phyloP scores from a whole-genome alignment of 1,140 invertebrate species.

The Limonius californicus region DNA sequence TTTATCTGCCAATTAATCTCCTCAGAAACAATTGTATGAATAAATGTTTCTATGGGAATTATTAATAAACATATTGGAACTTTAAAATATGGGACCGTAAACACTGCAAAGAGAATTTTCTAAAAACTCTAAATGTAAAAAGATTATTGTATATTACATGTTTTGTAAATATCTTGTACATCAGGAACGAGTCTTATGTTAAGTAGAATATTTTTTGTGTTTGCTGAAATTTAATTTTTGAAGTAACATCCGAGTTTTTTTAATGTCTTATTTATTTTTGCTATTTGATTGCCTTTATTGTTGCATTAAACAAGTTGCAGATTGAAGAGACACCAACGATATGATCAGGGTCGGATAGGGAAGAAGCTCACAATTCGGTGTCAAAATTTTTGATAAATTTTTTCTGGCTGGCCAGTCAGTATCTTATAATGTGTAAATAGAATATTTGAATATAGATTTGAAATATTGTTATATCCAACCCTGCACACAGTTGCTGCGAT shows the following conservation, averaged over 20 bases:
- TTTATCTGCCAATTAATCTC: too few species aligned
- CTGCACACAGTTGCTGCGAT: conserved; percentile 9
- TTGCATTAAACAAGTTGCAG: conserved; percentile 2
- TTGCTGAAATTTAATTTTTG: neutral
- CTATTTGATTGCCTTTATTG: neutral
- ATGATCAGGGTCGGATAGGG: neutral
- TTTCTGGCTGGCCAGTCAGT: conserved; percentile 5
- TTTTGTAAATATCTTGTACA: too few species aligned
- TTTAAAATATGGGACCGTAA: too few species aligned
- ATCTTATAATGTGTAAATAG: neutral
- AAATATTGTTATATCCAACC: neutral
- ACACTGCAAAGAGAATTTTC: too few species aligned
- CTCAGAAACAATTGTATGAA: too few species aligned
- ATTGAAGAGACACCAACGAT: neutral
- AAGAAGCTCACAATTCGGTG: neutral
- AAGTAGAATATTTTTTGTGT: too few species aligned
- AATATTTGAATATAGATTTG: neutral
- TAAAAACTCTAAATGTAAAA: too few species aligned
- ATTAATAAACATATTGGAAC: too few species aligned
- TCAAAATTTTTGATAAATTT: conserved; percentile 2
- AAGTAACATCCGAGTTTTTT: neutral
- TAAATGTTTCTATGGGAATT: too few species aligned
- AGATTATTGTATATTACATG: too few species aligned
- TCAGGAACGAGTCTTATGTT: too few species aligned
- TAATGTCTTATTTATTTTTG: neutral